Percentiles rank a stretch among this genome's conserved stretches.
phyloP scores from a whole-genome alignment of 2,797 vertebrate species.

The Antrozous pallidus region DNA sequence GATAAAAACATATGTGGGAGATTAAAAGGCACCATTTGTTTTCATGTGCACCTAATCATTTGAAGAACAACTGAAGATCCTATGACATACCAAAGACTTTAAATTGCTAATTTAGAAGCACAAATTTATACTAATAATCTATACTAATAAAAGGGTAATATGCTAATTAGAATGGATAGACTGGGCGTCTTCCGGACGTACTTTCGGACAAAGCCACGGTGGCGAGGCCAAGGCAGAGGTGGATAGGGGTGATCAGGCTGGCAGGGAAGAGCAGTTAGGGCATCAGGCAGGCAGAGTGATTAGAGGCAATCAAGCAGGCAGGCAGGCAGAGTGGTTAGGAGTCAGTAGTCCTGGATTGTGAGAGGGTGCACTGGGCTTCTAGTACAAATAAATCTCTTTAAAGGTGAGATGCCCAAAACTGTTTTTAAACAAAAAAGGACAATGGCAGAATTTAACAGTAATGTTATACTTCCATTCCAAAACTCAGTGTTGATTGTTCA shows the following conservation, averaged over 20 bases:
- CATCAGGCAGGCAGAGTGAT: too few species aligned
- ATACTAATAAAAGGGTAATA: too few species aligned
- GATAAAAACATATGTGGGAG: not conserved
- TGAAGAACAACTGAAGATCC: not conserved
- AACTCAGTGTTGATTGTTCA: not conserved
- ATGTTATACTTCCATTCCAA: not conserved
- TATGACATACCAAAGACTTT: not conserved
- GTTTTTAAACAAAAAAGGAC: not conserved
- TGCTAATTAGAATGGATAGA: too few species aligned
- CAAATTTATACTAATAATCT: not conserved
- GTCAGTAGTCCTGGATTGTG: too few species aligned
- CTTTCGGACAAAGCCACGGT: too few species aligned
- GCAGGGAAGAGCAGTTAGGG: too few species aligned
- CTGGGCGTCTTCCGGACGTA: too few species aligned
- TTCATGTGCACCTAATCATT: not conserved
- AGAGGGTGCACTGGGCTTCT: too few species aligned
- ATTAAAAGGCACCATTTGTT: not conserved
- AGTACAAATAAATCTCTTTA: not conserved
- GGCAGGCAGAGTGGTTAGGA: too few species aligned
- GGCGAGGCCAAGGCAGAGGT: too few species aligned
- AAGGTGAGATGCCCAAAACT: not conserved
- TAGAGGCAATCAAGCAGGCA: too few species aligned
- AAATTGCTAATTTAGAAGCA: not conserved
- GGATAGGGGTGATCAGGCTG: too few species aligned
- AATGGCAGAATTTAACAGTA: not conserved